A percentile compares a stretch with the other conserved stretches of the same genome.
These are phyloP conservation scores for Pontoporia blainvillei DNA, from an alignment of 2,113 vertebrate species.

Conservation along the genomic window DNA sequence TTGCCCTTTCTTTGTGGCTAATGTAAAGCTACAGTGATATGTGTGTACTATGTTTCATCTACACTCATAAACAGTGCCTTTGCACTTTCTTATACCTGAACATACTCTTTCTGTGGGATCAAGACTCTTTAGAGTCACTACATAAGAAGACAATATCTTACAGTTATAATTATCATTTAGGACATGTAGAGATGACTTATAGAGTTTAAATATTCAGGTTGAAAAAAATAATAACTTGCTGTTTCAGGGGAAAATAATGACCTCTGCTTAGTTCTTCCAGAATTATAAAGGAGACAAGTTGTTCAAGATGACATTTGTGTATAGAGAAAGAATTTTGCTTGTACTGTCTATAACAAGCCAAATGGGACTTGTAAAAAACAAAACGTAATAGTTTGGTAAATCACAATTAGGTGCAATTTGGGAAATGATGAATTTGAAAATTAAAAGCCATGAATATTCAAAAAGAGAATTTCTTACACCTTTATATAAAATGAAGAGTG, in stretches of 20 bases:
- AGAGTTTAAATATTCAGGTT: constrained; percentile 69
- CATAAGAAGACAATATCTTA: constrained; percentile 56
- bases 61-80: not conserved
- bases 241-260: constrained; percentile 15
- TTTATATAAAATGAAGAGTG: constrained; percentile 25
- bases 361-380: constrained; percentile 65
- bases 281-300: constrained; percentile 74
- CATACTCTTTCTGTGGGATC: not conserved
- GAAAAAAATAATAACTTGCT: constrained; percentile 62
- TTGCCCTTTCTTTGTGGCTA: not conserved
- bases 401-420: constrained; percentile 66
- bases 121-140: not conserved
- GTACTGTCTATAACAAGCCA: constrained; percentile 61
- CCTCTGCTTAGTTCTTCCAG: constrained; percentile 59
- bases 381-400: constrained; percentile 62
- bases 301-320: constrained; percentile 67
- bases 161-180: constrained; percentile 67
- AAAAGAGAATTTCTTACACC: constrained; percentile 48
- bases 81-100: not conserved
- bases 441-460: constrained; percentile 67
- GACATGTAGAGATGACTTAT: constrained; percentile 57
- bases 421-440: constrained; percentile 70
- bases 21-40: not conserved
- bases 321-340: constrained; percentile 64
- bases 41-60: not conserved